Evolutionary conservation across 1,140 invertebrate species (phyloP).

Genomic region (Habropoda laboriosa): DNA sequence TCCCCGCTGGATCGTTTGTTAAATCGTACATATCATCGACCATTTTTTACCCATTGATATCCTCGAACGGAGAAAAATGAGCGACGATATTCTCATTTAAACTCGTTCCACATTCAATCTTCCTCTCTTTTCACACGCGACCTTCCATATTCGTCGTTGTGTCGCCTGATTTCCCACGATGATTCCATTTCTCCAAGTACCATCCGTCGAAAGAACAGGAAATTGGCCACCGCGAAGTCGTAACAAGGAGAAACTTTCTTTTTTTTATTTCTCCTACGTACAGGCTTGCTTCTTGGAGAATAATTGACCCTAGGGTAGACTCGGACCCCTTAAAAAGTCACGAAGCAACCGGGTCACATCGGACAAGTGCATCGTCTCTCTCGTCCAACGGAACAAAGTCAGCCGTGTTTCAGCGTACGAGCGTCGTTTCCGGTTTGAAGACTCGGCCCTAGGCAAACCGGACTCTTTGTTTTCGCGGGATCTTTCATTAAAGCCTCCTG

Average conservation of each 20-base stretch:
- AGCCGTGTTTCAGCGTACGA: too few relatives aligned
- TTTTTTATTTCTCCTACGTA: neutral
- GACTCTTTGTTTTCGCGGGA: neutral
- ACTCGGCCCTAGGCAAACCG: neutral
- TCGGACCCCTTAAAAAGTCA: neutral
- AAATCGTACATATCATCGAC: too few relatives aligned
- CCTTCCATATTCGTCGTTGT: neutral
- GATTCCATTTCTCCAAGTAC: neutral
- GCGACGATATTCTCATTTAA: too few relatives aligned
- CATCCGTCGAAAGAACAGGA: neutral
- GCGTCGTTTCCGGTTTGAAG: slow-evolving; percentile 1
- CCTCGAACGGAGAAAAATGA: neutral
- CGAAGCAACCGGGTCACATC: neutral
- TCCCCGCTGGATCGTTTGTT: neutral
- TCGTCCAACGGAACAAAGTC: too few relatives aligned
- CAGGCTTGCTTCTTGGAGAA: neutral
- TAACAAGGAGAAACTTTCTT: too few relatives aligned
- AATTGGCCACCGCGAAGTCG: neutral
- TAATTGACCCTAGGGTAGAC: neutral
- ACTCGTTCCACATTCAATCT: neutral
- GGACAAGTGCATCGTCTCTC: neutral
- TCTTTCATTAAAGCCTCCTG: neutral
- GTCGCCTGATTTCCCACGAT: slow-evolving; percentile 4
- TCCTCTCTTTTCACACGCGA: neutral
- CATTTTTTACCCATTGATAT: too few relatives aligned